Conservation (phyloP, 2,113 vertebrate species). For the Platysteira castanea region DNA sequence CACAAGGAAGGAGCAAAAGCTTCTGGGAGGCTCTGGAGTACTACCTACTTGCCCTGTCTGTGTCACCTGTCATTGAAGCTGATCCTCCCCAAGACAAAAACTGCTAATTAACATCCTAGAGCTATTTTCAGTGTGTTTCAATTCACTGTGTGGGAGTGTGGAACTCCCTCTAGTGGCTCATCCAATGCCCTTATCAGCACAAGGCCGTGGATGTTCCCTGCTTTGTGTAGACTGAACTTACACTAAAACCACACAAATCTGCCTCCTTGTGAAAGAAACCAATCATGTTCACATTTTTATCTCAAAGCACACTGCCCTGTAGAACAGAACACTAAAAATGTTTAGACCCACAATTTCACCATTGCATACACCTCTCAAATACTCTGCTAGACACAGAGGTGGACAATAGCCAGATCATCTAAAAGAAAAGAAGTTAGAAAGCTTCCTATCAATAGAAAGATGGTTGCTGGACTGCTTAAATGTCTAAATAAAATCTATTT, state of each 20-base stretch:
- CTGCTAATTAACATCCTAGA: background rate
- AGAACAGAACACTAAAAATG: background rate
- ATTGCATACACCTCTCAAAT: background rate
- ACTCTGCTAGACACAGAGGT: background rate
- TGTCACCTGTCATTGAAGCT: background rate
- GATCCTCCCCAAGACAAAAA: background rate
- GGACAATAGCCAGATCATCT: background rate
- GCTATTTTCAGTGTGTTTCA: background rate
- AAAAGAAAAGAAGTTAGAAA: background rate
- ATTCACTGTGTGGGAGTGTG: background rate
- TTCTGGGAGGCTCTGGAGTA: background rate
- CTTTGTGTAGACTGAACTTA: background rate
- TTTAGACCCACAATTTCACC: background rate
- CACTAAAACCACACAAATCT: background rate
- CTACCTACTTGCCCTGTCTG: background rate
- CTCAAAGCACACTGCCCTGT: background rate
- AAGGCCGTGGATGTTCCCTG: background rate
- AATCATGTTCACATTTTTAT: background rate
- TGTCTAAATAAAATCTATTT: background rate
- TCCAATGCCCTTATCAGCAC: background rate
- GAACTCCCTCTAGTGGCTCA: conserved; percentile 33
- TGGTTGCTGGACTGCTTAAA: background rate
- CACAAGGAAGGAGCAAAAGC: background rate
- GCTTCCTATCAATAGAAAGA: background rate
- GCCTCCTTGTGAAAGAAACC: background rate